Evolutionary conservation across 2,797 vertebrate species (phyloP).

Genomic region (Botia kubotai): DNA sequence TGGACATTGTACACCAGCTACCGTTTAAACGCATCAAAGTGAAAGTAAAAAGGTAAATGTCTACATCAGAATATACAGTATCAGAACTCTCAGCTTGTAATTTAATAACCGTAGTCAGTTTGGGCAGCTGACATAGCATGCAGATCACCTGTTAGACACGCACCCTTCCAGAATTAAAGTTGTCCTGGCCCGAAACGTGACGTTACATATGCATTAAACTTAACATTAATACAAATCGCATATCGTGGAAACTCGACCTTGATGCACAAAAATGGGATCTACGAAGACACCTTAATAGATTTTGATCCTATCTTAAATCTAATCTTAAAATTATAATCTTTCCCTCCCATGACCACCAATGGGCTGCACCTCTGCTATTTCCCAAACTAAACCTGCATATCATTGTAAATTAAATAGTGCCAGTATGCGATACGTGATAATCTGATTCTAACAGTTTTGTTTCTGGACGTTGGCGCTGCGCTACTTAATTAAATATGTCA

Average conservation of each 20-base stretch:
- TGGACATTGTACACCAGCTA: background rate
- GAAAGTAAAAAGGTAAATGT: slow-evolving; percentile 24
- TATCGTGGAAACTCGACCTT: background rate
- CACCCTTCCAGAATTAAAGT: background rate
- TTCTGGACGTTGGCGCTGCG: slow-evolving; percentile 2
- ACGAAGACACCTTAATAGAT: background rate
- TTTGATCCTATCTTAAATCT: no score
- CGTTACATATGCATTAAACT: background rate
- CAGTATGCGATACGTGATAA: background rate
- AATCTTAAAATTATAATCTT: background rate
- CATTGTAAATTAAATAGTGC: background rate
- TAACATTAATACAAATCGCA: background rate
- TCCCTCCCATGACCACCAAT: background rate
- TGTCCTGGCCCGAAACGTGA: no score
- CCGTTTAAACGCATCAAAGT: slow-evolving; percentile 14
- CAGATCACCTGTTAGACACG: slow-evolving; percentile 16
- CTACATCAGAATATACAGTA: background rate
- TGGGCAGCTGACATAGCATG: background rate
- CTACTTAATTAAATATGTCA: slow-evolving; percentile 36
- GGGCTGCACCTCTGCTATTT: background rate
- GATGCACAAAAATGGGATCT: background rate
- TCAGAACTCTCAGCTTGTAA: background rate
- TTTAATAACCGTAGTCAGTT: background rate
- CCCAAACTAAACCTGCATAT: background rate
- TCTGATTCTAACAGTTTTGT: background rate